Evolutionary conservation across 2,888 invertebrate genomes (phyloP).

Genomic region (Eudasyphora cyanicolor): DNA sequence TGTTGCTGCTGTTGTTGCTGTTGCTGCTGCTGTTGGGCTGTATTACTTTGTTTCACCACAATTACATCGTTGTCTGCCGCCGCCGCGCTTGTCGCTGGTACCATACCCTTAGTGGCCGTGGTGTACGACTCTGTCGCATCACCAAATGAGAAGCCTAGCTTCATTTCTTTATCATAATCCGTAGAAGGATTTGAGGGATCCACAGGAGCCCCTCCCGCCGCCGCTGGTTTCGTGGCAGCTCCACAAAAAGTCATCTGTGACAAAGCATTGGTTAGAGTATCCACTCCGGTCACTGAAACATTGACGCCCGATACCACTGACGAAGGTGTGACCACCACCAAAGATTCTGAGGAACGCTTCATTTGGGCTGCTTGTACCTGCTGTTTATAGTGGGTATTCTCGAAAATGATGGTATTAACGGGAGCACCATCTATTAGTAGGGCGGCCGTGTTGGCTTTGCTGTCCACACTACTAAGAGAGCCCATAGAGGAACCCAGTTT

Average conservation of each 20-base stretch:
- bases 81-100: slow-evolving; percentile 64
- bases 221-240: slow-evolving; percentile 66
- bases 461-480: slow-evolving; percentile 26
- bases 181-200: slow-evolving; percentile 73
- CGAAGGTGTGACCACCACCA: slow-evolving; percentile 50
- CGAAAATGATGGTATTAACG: slow-evolving; percentile 93
- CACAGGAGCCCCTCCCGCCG: not conserved
- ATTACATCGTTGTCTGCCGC: slow-evolving; percentile 79
- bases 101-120: slow-evolving; percentile 74
- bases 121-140: slow-evolving; percentile 80
- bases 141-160: slow-evolving; percentile 94
- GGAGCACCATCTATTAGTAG: slow-evolving; percentile 89
- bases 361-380: slow-evolving; percentile 71
- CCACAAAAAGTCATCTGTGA: slow-evolving; percentile 84
- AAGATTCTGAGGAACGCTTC: slow-evolving; percentile 68
- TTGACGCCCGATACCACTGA: slow-evolving; percentile 70
- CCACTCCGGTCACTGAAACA: slow-evolving; percentile 72
- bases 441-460: slow-evolving; percentile 59
- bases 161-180: slow-evolving; percentile 92
- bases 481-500: slow-evolving; percentile 51
- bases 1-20: slow-evolving; percentile 71
- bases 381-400: slow-evolving; percentile 93
- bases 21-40: slow-evolving; percentile 69
- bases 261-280: slow-evolving; percentile 81
- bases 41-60: slow-evolving; percentile 48